A percentile compares a stretch with the other conserved stretches of the same genome.
Conservation (phyloP, 2,797 vertebrate genomes). For the Pelochelys cantorii region DNA sequence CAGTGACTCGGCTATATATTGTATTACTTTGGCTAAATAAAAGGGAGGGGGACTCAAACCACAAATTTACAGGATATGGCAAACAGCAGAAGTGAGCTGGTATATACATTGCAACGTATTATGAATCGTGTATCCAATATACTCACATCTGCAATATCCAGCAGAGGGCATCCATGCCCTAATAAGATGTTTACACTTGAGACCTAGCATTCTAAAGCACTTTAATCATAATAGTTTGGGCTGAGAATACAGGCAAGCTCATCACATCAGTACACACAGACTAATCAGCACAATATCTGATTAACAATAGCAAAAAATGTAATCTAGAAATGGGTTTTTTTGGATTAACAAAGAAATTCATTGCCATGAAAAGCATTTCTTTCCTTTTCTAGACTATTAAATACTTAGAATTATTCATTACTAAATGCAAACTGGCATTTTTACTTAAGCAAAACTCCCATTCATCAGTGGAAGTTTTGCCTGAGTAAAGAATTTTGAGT, state of each 20-base stretch:
- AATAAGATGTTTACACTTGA: constrained; percentile 10
- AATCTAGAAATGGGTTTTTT: not conserved
- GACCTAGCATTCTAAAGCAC: not conserved
- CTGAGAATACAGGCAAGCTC: not conserved
- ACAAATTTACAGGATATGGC: rapidly evolving
- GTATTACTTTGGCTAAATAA: not conserved
- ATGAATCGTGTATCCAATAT: not conserved
- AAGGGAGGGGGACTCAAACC: not conserved
- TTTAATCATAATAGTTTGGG: not conserved
- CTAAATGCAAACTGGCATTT: not conserved
- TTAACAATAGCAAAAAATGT: not conserved
- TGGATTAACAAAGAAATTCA: not conserved
- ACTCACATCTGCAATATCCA: constrained; percentile 49
- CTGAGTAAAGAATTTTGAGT: rapidly evolving
- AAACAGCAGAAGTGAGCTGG: not conserved
- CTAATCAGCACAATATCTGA: not conserved
- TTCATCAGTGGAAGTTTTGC: rapidly evolving
- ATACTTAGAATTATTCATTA: not conserved
- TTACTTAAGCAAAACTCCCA: rapidly evolving
- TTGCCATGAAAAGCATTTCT: not conserved
- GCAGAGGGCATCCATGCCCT: constrained; percentile 77
- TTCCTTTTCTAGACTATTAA: not conserved
- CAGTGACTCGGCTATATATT: rapidly evolving
- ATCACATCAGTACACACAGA: not conserved
- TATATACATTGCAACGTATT: rapidly evolving